Conservation (phyloP, 1,140 invertebrate species). For the Branchinecta lynchi region DNA sequence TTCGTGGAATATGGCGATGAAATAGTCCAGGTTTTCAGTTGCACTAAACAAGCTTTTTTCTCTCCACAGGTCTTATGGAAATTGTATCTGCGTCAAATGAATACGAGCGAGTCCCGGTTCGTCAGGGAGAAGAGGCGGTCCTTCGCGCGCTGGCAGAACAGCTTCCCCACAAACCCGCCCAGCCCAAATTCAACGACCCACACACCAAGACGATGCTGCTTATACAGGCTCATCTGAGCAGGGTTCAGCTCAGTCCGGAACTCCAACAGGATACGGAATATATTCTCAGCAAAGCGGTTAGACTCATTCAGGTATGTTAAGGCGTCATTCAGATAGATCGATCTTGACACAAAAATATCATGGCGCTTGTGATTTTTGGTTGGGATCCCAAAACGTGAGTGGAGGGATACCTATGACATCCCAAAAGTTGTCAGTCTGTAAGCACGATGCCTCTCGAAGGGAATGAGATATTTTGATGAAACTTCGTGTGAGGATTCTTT, state of each 20-base stretch:
- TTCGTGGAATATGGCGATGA: no score
- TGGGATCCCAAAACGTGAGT: no score
- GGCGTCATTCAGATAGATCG: neutral
- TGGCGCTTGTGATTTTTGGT: neutral
- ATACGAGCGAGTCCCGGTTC: slow-evolving; percentile 82
- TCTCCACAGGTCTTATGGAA: slow-evolving; percentile 55
- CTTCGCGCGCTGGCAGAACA: slow-evolving; percentile 60
- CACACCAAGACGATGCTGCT: slow-evolving; percentile 94
- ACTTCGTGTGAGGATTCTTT: no score
- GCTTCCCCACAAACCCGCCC: slow-evolving; percentile 55
- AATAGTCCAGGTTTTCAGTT: no score
- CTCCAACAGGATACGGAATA: slow-evolving; percentile 89
- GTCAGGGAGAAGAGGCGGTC: slow-evolving; percentile 86
- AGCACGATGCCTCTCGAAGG: no score
- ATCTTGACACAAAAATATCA: neutral
- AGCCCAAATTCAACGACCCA: slow-evolving; percentile 76
- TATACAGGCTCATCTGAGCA: slow-evolving; percentile 85
- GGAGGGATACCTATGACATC: no score
- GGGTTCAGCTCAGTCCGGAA: slow-evolving; percentile 85
- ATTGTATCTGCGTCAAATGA: slow-evolving; percentile 96
- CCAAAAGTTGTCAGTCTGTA: no score
- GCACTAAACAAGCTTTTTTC: neutral
- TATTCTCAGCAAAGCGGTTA: slow-evolving; percentile 55
- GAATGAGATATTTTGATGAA: no score
- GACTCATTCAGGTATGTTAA: neutral